phyloP scores from a whole-genome alignment of 2,113 vertebrate genomes.

The Crotalus horridus region DNA sequence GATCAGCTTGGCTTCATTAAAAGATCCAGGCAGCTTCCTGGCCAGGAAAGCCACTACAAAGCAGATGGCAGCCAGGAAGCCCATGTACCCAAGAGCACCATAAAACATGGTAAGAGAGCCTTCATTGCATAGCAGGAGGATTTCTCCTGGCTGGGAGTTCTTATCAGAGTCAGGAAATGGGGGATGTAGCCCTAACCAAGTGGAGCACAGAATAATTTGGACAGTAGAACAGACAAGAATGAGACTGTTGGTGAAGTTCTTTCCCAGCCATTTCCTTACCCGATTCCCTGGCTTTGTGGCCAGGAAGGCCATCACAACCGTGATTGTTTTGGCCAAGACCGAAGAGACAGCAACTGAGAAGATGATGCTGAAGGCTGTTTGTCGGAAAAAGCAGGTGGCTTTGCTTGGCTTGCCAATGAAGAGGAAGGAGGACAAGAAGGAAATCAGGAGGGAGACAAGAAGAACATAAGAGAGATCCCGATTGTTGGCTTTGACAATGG shows the following conservation, averaged over 20 bases:
- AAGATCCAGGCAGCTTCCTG: not conserved
- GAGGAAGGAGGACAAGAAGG: not conserved
- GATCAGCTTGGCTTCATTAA: not conserved
- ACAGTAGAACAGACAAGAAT: not conserved
- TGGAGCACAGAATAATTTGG: not conserved
- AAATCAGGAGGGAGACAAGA: not conserved
- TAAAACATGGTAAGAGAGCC: not conserved
- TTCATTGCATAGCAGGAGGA: not conserved
- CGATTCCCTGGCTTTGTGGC: not conserved
- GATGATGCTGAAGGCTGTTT: not conserved
- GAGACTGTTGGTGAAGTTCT: not conserved
- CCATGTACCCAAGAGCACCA: not conserved
- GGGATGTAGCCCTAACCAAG: not conserved
- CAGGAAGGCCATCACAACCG: not conserved
- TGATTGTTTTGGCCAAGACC: not conserved
- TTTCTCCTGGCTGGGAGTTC: not conserved
- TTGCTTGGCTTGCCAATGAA: not conserved
- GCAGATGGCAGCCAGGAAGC: not conserved
- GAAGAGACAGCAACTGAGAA: not conserved
- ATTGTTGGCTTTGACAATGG: not conserved
- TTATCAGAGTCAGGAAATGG: not conserved
- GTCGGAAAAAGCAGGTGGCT: not conserved
- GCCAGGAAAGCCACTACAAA: not conserved
- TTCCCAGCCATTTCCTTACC: not conserved
- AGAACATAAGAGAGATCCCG: not conserved